Evolutionary conservation across 2,888 invertebrate species (phyloP).

Genomic region (Luffia ferchaultella): DNA sequence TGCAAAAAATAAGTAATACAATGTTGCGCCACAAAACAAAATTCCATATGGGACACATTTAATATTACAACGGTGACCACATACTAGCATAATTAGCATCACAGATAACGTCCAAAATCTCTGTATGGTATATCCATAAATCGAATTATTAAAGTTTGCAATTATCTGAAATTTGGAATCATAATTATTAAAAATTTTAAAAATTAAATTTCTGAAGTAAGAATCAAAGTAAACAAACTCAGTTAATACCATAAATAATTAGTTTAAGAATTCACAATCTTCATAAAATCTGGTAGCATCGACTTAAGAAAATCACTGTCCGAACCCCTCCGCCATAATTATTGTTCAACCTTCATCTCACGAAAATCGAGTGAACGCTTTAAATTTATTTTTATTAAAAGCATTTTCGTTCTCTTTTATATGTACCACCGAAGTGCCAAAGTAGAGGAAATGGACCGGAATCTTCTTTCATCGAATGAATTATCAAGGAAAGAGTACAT

Average conservation of each 20-base stretch:
- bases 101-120: too few species aligned
- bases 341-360: constrained; percentile 54
- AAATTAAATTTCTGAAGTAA: too few species aligned
- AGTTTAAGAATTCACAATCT: not conserved
- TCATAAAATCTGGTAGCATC: constrained; percentile 17
- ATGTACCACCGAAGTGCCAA: constrained; percentile 49
- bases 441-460: constrained; percentile 58
- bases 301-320: constrained; percentile 41
- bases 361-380: constrained; percentile 51
- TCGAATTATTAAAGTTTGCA: too few species aligned
- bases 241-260: not conserved
- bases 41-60: too few species aligned
- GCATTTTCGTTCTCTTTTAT: constrained; percentile 44
- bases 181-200: too few species aligned
- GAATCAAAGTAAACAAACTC: too few species aligned
- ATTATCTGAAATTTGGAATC: too few species aligned
- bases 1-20: too few species aligned
- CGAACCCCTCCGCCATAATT: constrained; percentile 35
- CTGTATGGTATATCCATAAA: too few species aligned
- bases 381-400: constrained; percentile 59
- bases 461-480: constrained; percentile 51
- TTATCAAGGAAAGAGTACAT: constrained; percentile 43
- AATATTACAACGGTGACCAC: too few species aligned
- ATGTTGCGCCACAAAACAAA: too few species aligned
- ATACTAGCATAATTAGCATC: too few species aligned